phyloP scores from a whole-genome alignment of 2,797 vertebrate genomes.

The Sebastes hubbsi region DNA sequence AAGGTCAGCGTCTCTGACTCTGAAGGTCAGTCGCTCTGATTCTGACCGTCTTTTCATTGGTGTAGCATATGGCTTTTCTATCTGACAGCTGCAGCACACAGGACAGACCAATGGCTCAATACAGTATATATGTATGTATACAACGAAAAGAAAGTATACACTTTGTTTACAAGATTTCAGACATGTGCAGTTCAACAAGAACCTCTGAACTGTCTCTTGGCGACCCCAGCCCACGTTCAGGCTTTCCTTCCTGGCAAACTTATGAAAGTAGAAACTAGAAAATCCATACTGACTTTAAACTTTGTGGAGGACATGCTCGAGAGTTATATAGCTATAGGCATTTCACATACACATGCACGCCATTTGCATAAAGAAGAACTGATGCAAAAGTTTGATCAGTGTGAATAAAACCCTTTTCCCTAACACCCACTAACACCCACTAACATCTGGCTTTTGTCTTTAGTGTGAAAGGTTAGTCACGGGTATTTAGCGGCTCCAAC shows the following conservation, averaged over 20 bases:
- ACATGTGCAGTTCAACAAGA: neutral
- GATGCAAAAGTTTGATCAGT: neutral
- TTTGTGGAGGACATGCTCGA: neutral
- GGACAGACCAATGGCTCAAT: neutral
- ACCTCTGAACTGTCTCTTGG: conserved; percentile 1
- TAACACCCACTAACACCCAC: no score
- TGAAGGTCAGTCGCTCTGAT: conserved; percentile 38
- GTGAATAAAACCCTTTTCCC: neutral
- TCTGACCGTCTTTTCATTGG: conserved; percentile 16
- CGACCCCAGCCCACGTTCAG: conserved; percentile 37
- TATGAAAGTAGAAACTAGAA: conserved; percentile 23
- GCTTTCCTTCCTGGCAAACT: conserved; percentile 6
- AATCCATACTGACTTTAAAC: conserved; percentile 42
- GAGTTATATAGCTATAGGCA: neutral
- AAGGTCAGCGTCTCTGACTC: conserved; percentile 29
- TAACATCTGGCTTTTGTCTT: no score
- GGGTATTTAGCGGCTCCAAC: no score
- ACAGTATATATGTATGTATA: neutral
- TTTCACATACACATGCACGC: neutral
- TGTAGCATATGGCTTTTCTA: neutral
- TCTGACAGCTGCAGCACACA: neutral
- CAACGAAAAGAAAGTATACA: neutral
- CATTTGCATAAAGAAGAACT: neutral
- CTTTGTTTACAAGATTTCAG: neutral
- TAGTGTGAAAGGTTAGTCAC: no score